Evolutionary conservation across 2,888 invertebrate genomes (phyloP).

Genomic region (Panopea generosa): DNA sequence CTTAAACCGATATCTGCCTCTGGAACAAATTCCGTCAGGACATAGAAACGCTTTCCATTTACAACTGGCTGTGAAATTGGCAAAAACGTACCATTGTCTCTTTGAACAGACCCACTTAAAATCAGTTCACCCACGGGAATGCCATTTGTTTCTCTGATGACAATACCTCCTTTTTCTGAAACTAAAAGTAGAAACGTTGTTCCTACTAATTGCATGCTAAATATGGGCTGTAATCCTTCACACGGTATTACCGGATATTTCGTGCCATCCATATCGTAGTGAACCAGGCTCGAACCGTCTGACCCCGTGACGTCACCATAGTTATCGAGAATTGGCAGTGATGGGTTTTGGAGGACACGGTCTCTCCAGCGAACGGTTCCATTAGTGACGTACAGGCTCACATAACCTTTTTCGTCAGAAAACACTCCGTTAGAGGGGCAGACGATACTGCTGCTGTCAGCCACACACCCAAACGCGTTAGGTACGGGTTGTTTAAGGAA

Average conservation of each 20-base stretch:
- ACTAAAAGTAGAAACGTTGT: slow-evolving; percentile 18
- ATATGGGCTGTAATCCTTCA: slow-evolving; percentile 20
- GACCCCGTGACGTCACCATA: slow-evolving; percentile 71
- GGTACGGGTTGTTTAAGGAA: slow-evolving; percentile 27
- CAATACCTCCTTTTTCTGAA: slow-evolving; percentile 19
- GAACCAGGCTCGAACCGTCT: slow-evolving; percentile 62
- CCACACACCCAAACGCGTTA: slow-evolving; percentile 51
- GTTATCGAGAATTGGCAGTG: slow-evolving; percentile 69
- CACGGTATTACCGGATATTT: slow-evolving; percentile 50
- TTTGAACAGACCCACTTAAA: slow-evolving; percentile 14
- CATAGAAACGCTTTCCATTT: slow-evolving; percentile 24
- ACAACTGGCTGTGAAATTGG: slow-evolving; percentile 35
- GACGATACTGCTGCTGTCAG: slow-evolving; percentile 39
- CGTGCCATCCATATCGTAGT: slow-evolving; percentile 57
- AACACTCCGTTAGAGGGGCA: slow-evolving; percentile 53
- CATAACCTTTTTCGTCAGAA: slow-evolving; percentile 61
- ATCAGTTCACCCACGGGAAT: slow-evolving; percentile 21
- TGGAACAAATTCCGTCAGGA: slow-evolving; percentile 29
- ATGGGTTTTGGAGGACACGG: slow-evolving; percentile 51
- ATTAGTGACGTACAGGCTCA: slow-evolving; percentile 47
- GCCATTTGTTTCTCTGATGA: slow-evolving; percentile 23
- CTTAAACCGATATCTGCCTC: not conserved
- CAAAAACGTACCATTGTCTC: slow-evolving; percentile 25
- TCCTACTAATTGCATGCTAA: slow-evolving; percentile 22
- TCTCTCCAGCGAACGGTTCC: slow-evolving; percentile 65